A percentile compares a stretch with the other conserved stretches of the same genome.
These are phyloP conservation scores for Ophraella communa DNA, from an alignment of 2,888 invertebrate genomes.

Conservation along the genomic window DNA sequence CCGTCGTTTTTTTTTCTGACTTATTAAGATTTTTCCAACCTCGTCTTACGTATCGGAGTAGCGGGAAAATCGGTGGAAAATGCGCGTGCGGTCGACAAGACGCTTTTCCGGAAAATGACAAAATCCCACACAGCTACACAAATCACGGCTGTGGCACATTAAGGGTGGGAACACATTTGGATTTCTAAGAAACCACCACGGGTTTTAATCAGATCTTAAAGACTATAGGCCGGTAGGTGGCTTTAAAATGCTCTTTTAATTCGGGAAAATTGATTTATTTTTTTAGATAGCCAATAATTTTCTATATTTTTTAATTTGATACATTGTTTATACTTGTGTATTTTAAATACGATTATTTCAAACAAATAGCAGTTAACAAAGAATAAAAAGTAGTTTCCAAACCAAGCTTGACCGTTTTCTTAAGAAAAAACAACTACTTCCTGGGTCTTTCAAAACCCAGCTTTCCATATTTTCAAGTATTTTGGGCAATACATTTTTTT, in stretches of 20 bases:
- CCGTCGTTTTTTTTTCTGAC: background rate
- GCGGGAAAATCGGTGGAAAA: background rate
- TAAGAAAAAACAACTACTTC: too few species aligned
- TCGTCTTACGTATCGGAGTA: conserved; percentile 3
- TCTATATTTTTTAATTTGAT: too few species aligned
- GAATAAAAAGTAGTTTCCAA: too few species aligned
- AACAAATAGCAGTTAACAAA: too few species aligned
- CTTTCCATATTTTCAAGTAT: too few species aligned
- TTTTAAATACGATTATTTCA: too few species aligned
- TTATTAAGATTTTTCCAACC: background rate
- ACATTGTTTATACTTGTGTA: too few species aligned
- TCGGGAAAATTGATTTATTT: too few species aligned
- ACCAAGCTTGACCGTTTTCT: too few species aligned
- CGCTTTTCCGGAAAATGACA: conserved; percentile 34
- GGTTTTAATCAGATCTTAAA: background rate
- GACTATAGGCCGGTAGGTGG: background rate
- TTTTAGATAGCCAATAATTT: too few species aligned
- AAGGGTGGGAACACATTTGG: conserved; percentile 9
- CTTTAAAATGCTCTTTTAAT: background rate
- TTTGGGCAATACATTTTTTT: too few species aligned
- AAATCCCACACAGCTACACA: conserved; percentile 26
- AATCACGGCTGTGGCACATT: conserved; percentile 14
- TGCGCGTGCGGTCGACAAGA: conserved; percentile 22
- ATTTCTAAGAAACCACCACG: conserved; percentile 9
- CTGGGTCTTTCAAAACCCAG: too few species aligned